Percentiles rank a stretch among this genome's conserved stretches.
Evolutionary conservation across 2,113 vertebrate genomes (phyloP).

Genomic region (Neomonachus schauinslandi): DNA sequence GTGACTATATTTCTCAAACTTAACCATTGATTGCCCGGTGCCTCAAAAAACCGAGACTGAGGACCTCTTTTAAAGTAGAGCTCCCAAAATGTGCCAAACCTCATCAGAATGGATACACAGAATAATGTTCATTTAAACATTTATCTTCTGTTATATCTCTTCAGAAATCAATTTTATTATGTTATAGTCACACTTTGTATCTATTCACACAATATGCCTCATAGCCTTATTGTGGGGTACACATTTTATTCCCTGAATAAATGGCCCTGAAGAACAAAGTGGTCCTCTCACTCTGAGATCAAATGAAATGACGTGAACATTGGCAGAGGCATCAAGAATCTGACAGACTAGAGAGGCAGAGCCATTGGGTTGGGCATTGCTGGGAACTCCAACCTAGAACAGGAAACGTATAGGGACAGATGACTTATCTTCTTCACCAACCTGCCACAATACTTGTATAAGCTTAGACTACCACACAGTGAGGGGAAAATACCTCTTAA

Average conservation of each 20-base stretch:
- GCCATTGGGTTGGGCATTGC: background rate
- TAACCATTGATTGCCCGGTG: background rate
- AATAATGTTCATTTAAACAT: background rate
- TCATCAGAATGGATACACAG: background rate
- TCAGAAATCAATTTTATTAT: background rate
- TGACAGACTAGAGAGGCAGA: background rate
- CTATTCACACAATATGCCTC: background rate
- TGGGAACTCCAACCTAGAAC: background rate
- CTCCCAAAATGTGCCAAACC: background rate
- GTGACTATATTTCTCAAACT: background rate
- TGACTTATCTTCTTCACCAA: background rate
- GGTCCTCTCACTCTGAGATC: background rate
- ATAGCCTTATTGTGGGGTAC: background rate
- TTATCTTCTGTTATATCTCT: background rate
- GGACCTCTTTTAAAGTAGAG: background rate
- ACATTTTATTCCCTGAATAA: background rate
- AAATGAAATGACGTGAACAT: background rate
- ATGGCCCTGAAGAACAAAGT: background rate
- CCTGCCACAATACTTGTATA: background rate
- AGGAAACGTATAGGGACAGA: background rate
- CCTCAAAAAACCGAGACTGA: background rate
- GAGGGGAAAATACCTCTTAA: background rate
- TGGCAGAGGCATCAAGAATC: background rate
- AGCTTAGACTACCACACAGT: background rate
- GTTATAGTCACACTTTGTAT: background rate